Evolutionary conservation across 2,888 invertebrate species (phyloP).

Genomic region (Phyto melanocephala): DNA sequence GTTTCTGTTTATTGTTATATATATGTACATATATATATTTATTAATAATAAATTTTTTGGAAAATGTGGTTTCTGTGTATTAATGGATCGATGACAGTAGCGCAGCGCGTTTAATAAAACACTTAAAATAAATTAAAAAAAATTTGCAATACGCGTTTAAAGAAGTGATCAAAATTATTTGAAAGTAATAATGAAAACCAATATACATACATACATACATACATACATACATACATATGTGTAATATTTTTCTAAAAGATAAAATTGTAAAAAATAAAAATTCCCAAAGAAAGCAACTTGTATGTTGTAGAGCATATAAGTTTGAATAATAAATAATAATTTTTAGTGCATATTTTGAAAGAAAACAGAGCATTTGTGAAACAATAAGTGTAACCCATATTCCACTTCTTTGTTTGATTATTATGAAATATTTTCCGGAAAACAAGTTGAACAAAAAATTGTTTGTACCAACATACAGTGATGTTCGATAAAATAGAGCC

Average conservation of each 20-base stretch:
- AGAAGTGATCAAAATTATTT: conserved; percentile 6
- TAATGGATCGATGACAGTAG: conserved; percentile 9
- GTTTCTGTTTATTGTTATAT: not conserved
- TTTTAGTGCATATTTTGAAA: conserved; percentile 7
- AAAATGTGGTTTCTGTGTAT: conserved; percentile 16
- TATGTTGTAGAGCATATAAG: not conserved
- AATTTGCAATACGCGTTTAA: not conserved
- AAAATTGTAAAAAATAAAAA: not conserved
- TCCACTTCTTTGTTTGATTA: not conserved
- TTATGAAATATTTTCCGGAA: conserved; percentile 4
- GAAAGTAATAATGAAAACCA: conserved; percentile 1
- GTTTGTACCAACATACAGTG: too few relatives aligned
- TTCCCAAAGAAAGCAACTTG: not conserved
- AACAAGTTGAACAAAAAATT: not conserved
- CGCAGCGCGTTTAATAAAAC: conserved; percentile 22
- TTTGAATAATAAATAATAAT: not conserved
- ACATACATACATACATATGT: too few relatives aligned
- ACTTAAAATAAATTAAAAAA: conserved; percentile 26
- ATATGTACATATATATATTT: not conserved
- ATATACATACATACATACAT: too few relatives aligned
- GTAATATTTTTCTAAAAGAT: too few relatives aligned
- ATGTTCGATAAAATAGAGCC: too few relatives aligned
- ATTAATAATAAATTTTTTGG: not conserved
- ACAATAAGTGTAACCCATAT: not conserved
- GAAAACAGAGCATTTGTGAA: conserved; percentile 12